phyloP scores from a whole-genome alignment of 2,113 vertebrate species.

The Centrocercus urophasianus region DNA sequence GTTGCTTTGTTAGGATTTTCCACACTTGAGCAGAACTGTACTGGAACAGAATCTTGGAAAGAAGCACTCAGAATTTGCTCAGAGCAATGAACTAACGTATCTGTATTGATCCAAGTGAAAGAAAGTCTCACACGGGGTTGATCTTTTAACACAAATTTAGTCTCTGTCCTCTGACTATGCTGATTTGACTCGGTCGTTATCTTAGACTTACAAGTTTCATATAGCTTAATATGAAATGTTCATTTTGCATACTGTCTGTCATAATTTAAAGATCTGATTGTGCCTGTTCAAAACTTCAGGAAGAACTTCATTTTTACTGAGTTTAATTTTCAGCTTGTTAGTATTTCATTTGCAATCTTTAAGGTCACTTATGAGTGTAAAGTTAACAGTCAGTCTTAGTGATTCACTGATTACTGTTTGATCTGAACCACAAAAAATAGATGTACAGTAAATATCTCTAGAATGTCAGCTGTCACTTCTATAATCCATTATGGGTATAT shows the following conservation, averaged over 20 bases:
- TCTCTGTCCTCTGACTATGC: neutral
- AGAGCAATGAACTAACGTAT: neutral
- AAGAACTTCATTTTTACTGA: neutral
- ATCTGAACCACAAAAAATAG: neutral
- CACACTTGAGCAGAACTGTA: neutral
- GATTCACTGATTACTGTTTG: neutral
- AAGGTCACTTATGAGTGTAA: neutral
- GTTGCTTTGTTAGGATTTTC: neutral
- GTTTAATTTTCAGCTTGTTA: neutral
- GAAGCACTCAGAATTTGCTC: neutral
- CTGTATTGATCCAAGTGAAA: neutral
- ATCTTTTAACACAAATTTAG: neutral
- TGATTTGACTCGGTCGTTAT: too few species aligned
- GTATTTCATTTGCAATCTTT: neutral
- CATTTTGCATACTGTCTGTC: neutral
- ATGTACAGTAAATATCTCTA: neutral
- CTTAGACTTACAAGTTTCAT: neutral
- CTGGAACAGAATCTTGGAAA: neutral
- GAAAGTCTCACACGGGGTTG: neutral
- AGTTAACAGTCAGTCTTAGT: neutral
- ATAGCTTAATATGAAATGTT: neutral
- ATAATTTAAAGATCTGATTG: neutral
- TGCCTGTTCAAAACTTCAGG: neutral
- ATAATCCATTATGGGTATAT: neutral
- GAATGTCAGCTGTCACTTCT: neutral